A percentile compares a stretch with the other conserved stretches of the same genome.
Evolutionary conservation across 1,140 invertebrate species (phyloP).

Genomic region (Helicoverpa armigera): DNA sequence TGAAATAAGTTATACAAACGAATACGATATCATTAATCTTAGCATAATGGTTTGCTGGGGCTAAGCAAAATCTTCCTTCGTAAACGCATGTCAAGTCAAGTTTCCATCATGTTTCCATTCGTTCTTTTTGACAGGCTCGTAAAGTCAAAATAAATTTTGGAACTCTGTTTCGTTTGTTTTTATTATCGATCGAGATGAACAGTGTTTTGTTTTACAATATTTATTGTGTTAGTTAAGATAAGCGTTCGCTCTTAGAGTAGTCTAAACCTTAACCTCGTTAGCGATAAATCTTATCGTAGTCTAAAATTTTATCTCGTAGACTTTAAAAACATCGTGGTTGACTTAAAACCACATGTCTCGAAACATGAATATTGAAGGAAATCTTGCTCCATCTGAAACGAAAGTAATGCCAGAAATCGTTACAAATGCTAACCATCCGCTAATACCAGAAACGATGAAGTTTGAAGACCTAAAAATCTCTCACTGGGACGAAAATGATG

Average conservation of each 20-base stretch:
- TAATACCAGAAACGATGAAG: not conserved
- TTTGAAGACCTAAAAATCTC: not conserved
- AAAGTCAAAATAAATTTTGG: not conserved
- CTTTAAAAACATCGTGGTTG: no score
- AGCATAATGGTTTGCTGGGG: no score
- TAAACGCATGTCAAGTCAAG: not conserved
- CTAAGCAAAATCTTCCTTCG: not conserved
- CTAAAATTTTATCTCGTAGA: no score
- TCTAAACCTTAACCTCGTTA: no score
- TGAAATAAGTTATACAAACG: no score
- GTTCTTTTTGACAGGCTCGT: not conserved
- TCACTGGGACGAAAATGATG: not conserved
- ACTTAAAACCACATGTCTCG: not conserved
- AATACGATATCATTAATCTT: no score
- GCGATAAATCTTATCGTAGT: no score
- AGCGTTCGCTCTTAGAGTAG: no score
- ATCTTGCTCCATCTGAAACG: not conserved
- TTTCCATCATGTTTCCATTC: no score
- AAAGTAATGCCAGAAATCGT: not conserved
- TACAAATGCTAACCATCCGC: not conserved
- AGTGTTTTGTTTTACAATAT: no score
- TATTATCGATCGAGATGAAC: not conserved
- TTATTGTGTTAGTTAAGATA: no score
- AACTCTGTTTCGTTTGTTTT: not conserved
- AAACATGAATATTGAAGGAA: not conserved